Conservation (phyloP, 2,797 vertebrate species). For the Amniataba percoides region DNA sequence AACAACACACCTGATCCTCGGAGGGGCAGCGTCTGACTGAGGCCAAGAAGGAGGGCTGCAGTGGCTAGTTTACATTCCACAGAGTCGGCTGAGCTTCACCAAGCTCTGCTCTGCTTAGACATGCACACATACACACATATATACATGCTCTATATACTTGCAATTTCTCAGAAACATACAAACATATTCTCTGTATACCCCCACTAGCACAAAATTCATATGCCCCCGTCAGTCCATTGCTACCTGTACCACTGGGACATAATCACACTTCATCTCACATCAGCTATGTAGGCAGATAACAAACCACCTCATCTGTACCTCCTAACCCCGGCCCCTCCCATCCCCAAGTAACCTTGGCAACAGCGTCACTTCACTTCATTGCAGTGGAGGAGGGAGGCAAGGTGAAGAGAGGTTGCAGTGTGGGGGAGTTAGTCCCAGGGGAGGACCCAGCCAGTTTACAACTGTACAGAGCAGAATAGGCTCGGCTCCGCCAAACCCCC, state of each 20-base stretch:
- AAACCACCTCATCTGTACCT: slow-evolving; percentile 57
- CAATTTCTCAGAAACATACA: slow-evolving; percentile 28
- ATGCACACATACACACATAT: slow-evolving; percentile 5
- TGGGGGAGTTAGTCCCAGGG: slow-evolving; percentile 43
- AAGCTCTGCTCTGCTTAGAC: slow-evolving; percentile 57
- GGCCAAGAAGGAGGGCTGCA: slow-evolving; percentile 68
- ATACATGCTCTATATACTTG: slow-evolving; percentile 31
- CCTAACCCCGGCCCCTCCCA: slow-evolving; percentile 12
- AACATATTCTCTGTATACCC: slow-evolving; percentile 12
- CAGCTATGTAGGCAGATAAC: slow-evolving; percentile 60
- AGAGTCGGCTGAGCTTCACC: slow-evolving; percentile 63
- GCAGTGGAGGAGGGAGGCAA: slow-evolving; percentile 34
- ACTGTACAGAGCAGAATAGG: slow-evolving; percentile 45
- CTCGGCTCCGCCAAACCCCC: neutral
- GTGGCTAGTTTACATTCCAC: slow-evolving; percentile 81
- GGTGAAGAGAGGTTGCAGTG: slow-evolving; percentile 34
- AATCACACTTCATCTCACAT: slow-evolving; percentile 29
- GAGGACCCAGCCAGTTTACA: slow-evolving; percentile 58
- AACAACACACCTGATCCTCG: slow-evolving; percentile 30
- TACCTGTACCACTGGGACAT: slow-evolving; percentile 3
- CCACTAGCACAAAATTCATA: neutral
- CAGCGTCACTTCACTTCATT: slow-evolving; percentile 67
- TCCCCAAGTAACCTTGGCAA: slow-evolving; percentile 74
- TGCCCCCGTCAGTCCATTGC: slow-evolving; percentile 3
- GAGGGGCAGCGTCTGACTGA: slow-evolving; percentile 50